Base-by-base conservation (phyloP, 1,140 invertebrate species). In the Tetragonula clypearis region DNA sequence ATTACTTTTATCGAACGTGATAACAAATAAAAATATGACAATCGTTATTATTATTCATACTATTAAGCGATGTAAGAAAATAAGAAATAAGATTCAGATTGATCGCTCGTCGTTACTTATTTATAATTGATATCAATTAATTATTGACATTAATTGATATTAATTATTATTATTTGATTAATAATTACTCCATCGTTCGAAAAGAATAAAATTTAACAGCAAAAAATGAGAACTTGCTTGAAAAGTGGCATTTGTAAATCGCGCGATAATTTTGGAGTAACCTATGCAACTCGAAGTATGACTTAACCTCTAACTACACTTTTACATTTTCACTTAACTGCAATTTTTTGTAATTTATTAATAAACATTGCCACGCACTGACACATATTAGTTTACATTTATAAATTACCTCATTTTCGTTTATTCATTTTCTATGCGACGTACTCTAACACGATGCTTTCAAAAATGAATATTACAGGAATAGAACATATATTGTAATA, bases 141-240 rank as follows among this genome's bases (percentile, higher is more conserved):
- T 80, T 58, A 21, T 79, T 66, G 53, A 56, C 41, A 71, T 62
- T 78, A 66, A 21, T 77, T 75, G 41, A n/a, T 77, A 65, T 56
- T 53, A 23, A 79, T 35, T 69, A 69, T 55, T 49, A 49, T 0
- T 17, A 8, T 73, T 49, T 23, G 11, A 73, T 73, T 26, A 68
- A 15, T 21, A 56, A 35, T 35, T 19, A 68, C 2, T 30, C 9
- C 19, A 26, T 69, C 23, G 17, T 80, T 49, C 23, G 35, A 26
- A 60, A 80, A 60, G 12, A 21, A 55, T 35, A 21, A 80, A 9
- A 49, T 21, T 4, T 9, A 49, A 49, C 23, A 26, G 15, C 17
- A 49, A 26, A 21, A 35, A 23, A 26, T 30, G 55, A 80, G 14
- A 56, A 35, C n/a, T 49, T 41, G 56, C 49, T 58, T 60, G 14